Base-by-base conservation (phyloP, 2,888 invertebrate genomes). In the Endotricha flammealis region DNA sequence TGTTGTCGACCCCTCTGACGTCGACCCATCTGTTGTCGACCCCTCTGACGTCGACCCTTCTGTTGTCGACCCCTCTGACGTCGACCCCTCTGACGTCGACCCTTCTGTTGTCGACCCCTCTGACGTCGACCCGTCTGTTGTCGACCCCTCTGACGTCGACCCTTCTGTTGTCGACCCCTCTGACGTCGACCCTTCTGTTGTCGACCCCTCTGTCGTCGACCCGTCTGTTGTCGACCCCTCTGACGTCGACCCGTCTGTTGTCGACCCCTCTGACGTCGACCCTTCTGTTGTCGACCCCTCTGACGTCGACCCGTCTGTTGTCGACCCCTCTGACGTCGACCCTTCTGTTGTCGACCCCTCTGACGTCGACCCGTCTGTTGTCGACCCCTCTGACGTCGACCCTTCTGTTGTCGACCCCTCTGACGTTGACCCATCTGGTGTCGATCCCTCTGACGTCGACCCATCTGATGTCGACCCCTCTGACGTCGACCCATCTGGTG, bases 91-190 rank as follows among this genome's bases (percentile, higher is more conserved):
- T n/a, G 16, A 5, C 1, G 22, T 30, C 5, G 30, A 23, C 12
- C 20, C 14, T 24, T 16, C 12, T 9, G 34, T 20, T 3, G 17
- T 10, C 20, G 16, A 6, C 0, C 31, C 3, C 10, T 38, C 28
- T 4, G 43, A 37, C 6, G 41, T 31, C 3, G 38, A 5, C 10
- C 5, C n/a, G 17, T 38, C 32, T 1, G 37, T 34, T 6, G 35
- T 7, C 2, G 11, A 1, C 1, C 3, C 10, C 1, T 33, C 29
- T 3, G 41, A 36, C 5, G 41, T 34, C n/a, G 37, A n/a, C 10
- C 32, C 12, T 1, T 12, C 22, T 1, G 29, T 24, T 1, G 35
- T 29, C n/a, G 32, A 2, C 1, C 12, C 2, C 1, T 24, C 23
- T 2, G 20, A 12, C n/a, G 38, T 34, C n/a, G 24, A 10, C 1